Evolutionary conservation across 2,113 vertebrate species (phyloP), one percentile per base, ranked within the genome.

Genomic region (Stegastes partitus): DNA sequence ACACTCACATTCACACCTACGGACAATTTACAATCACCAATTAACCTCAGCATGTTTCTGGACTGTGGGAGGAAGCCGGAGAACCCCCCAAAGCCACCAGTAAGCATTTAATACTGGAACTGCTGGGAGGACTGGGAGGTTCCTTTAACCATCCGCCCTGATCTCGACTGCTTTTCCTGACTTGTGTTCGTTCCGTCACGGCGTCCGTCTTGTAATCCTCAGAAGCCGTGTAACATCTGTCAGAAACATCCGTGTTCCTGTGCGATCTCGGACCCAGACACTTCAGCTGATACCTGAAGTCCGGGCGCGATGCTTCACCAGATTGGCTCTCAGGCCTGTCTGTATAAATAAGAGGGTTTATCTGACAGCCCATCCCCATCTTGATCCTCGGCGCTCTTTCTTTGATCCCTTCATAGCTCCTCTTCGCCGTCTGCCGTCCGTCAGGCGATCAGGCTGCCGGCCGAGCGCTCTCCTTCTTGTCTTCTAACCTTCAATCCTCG

Each of bases 401-500:
- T 85, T 45, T 78, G 76, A 85, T 83, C 77, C 63, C 22, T 50
- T 44, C 54, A 45, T 12, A 8, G 54, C 45, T 68, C 65, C 65
- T 56, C 5, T 4, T 37, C 3, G 8, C 56, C 55, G 49, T 64
- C 68, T 68, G 11, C 14, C 9, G 1, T 50, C 57, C 54, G n/a
- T 50, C 47, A 37, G 77, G 68, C 75, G 56, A 72, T 83, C 72
- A 62, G 57, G 66, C 84, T 57, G 31, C 45, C 16, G 66, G 21
- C 45, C 66, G 68, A 80, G 71, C n/a, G 8, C 57, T n/a, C 49
- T 85, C 79, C 71, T 79, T 65, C 69, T 85, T 74, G 37, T 72
- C 28, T 22, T 15, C 49, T 23, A 73, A 62, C 74, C 51, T 75
- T 45, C 59, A 68, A 0, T 67, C 63, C 49, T 81, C 18, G 28